Conservation (phyloP, 2,797 vertebrate genomes). For the Mormyrus proboscirostris region DNA sequence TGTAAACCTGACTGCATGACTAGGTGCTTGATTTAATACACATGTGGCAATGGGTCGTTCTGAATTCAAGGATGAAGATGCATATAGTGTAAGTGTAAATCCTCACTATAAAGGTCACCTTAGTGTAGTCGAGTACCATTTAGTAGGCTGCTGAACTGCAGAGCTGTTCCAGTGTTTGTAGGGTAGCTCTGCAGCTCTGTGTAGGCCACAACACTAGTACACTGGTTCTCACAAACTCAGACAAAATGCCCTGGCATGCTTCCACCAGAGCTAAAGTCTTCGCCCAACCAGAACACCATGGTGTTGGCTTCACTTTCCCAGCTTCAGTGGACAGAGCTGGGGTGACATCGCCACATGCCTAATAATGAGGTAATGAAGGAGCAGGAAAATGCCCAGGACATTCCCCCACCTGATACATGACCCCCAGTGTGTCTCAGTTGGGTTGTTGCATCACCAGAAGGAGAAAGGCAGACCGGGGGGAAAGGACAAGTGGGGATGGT, state of each 20-base stretch:
- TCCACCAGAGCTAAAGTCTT: neutral
- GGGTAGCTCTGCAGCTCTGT: neutral
- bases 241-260: conserved; percentile 8
- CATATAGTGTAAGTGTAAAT: neutral
- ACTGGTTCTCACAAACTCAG: conserved; percentile 7
- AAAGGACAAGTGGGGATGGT: conserved; percentile 23
- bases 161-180: neutral
- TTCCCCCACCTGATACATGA: conserved; percentile 4
- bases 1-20: neutral
- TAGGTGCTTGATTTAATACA: neutral
- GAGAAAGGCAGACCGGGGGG: conserved; percentile 35
- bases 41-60: neutral
- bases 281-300: neutral
- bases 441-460: conserved; percentile 15
- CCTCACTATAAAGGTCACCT: neutral
- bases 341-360: neutral
- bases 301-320: neutral
- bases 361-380: conserved; percentile 10
- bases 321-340: neutral
- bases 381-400: conserved; percentile 1
- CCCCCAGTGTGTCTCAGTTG: neutral
- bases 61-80: neutral
- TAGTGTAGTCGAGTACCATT: neutral
- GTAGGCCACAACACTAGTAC: neutral
- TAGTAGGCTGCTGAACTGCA: neutral